Evolutionary conservation across 2,888 invertebrate genomes (phyloP), one percentile per base, ranked within the genome.

Genomic region (Sisyra nigra): DNA sequence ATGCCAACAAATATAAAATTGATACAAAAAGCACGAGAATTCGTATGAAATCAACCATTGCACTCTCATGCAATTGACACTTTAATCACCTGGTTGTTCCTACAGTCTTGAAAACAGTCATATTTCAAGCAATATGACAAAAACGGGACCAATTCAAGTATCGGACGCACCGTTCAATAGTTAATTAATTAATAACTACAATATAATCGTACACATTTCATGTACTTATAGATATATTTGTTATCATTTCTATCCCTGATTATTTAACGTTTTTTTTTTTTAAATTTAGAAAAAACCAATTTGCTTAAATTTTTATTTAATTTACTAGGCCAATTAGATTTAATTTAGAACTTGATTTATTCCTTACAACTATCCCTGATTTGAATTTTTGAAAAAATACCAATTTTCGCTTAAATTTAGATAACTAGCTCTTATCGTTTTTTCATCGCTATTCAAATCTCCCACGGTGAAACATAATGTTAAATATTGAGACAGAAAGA

Each of bases 61-160:
- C 24, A 24, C 24, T 24, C n/a, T 24, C 24, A 24, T 24, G 24
- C 24, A 24, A 24, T 24, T 5, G 19, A 38, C 19, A 38, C 31
- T 38, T 38, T 38, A 38, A 43, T 43, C 43, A 43, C 43, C 43
- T 43, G 43, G 38, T 37, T 41, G 31, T 35, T 43, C 43, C 43
- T 43, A 43, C 43, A 43, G 43, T 43, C 43, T 43, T 43, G n/a
- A 33, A 33, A 33, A 33, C n/a, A 33, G 33, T 15, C 19, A 10
- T 19, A 17, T 40, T 40, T 40, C 9, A 3, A 35, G 11, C 11
- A 40, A 40, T 30, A 40, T 31, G 32, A 40, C 30, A 40, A 17
- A 40, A 39, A 11, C 39, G 29, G 29, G n/a, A 14, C 14, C 10
- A 18, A 24, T 29, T 11, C 35, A n/a, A 29, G 10, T 19, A 39